Base-by-base conservation (phyloP, 2,113 vertebrate species). In the Ciconia boyciana region DNA sequence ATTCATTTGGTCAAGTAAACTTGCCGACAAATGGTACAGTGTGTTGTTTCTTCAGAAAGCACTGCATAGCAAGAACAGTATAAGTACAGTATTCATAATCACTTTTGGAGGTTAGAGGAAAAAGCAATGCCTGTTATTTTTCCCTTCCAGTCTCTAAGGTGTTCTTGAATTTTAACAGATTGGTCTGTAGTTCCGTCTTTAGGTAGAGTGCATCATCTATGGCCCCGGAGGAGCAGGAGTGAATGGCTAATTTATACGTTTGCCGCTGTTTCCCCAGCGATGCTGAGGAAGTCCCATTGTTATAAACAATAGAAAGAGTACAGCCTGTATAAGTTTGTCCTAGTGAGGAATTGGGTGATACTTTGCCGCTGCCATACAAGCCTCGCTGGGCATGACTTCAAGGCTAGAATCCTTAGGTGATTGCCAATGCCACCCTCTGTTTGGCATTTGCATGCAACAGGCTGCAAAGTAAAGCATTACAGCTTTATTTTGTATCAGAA, bases 281-380 rank as follows among this genome's bases (percentile, higher is more conserved):
- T 79, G 87, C 76, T 48, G 76, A 76, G 92, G 88, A 96, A 96
- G 77, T 87, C n/a, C 58, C 31, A 4, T 62, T 96, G 61, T 79
- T 94, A 65, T 15, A 62, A 91, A 79, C 70, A 79, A 61, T 36
- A 68, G 58, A 29, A n/a, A 60, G 39, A 89, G 80, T 54, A 62
- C 64, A 83, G 82, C 16, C 84, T 61, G 74, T 76, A 1, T 70
- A 44, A 60, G n/a, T 77, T 87, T 83, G 81, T 57, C 57, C 41
- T 25, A 54, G 57, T 0, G 4, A 74, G 74, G 70, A 93, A 70
- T 13, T 76, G 87, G 61, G 90, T 87, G 95, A 89, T 79, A 26
- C 62, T 79, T 79, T 64, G 66, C 72, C 16, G 11, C 32, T 71
- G 84, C 70, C 31, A 8, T 82, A 34, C 41, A 46, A 83, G 9